phyloP scores from a whole-genome alignment of 2,888 invertebrate species.

The Caenorhabditis sp. region DNA sequence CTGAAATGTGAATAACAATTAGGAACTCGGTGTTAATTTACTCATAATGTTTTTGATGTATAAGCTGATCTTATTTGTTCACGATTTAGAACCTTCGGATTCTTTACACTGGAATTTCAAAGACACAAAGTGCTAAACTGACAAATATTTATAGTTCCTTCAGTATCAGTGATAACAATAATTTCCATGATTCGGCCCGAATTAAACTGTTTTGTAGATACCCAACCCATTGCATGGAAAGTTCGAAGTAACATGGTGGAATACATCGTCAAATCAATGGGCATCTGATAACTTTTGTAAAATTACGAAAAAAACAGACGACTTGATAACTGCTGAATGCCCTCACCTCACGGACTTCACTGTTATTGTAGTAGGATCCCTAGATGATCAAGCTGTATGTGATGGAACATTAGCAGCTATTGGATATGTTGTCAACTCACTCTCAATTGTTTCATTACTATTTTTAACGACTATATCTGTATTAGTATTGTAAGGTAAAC shows the following conservation, averaged over 20 bases:
- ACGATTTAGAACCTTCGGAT: too few species aligned
- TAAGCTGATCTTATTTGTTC: too few species aligned
- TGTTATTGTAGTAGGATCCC: slow-evolving; percentile 41
- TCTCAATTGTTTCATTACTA: slow-evolving; percentile 31
- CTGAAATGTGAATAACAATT: too few species aligned
- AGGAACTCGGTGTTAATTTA: too few species aligned
- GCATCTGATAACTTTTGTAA: slow-evolving; percentile 31
- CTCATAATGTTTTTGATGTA: too few species aligned
- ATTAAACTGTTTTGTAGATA: slow-evolving; percentile 37
- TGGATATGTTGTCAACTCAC: slow-evolving; percentile 33
- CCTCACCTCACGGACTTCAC: slow-evolving; percentile 61
- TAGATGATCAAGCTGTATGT: slow-evolving; percentile 41
- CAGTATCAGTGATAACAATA: neutral
- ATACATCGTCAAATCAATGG: slow-evolving; percentile 31
- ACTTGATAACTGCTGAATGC: slow-evolving; percentile 46
- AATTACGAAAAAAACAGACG: slow-evolving; percentile 18
- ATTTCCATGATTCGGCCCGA: too few species aligned
- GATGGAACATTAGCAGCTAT: slow-evolving; percentile 24
- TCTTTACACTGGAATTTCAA: too few species aligned
- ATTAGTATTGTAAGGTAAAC: slow-evolving; percentile 22
- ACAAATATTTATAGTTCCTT: too few species aligned
- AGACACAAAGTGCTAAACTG: too few species aligned
- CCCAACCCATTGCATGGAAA: slow-evolving; percentile 44
- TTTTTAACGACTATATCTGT: slow-evolving; percentile 15
- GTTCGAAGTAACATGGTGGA: slow-evolving; percentile 48